phyloP scores from a whole-genome alignment of 1,140 invertebrate species.

The Drosophila eugracilis region DNA sequence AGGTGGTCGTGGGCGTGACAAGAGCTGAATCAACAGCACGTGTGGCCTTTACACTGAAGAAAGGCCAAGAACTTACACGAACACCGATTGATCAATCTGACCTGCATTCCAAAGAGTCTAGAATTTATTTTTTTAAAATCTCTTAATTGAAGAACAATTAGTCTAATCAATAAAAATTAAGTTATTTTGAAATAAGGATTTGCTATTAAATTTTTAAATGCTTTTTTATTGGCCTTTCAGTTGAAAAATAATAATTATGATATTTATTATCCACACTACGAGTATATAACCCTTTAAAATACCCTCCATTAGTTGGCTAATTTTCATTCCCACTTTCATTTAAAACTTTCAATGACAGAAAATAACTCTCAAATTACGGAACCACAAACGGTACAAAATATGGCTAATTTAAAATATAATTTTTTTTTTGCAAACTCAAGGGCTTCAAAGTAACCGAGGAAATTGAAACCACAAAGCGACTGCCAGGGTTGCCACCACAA shows the following conservation, averaged over 20 bases:
- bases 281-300: background rate
- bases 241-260: no score
- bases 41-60: constrained; percentile 3
- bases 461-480: constrained; percentile 39
- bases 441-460: constrained; percentile 43
- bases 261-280: no score
- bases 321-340: background rate
- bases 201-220: no score
- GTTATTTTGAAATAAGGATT: no score
- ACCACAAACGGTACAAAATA: constrained; percentile 27
- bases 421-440: constrained; percentile 22
- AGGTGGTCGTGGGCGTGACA: constrained; percentile 2
- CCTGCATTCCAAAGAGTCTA: background rate
- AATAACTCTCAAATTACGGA: constrained; percentile 1
- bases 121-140: background rate
- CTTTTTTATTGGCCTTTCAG: no score
- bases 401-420: constrained; percentile 15
- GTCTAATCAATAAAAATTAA: background rate
- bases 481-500: constrained; percentile 25
- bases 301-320: background rate
- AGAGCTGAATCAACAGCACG: constrained; percentile 10
- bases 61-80: constrained; percentile 1
- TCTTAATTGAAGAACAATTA: background rate
- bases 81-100: constrained; percentile 17
- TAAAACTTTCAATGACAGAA: constrained; percentile 1